These are phyloP conservation scores for Diabrotica virgifera DNA, from an alignment of 1,140 invertebrate species.

Conservation along the genomic window DNA sequence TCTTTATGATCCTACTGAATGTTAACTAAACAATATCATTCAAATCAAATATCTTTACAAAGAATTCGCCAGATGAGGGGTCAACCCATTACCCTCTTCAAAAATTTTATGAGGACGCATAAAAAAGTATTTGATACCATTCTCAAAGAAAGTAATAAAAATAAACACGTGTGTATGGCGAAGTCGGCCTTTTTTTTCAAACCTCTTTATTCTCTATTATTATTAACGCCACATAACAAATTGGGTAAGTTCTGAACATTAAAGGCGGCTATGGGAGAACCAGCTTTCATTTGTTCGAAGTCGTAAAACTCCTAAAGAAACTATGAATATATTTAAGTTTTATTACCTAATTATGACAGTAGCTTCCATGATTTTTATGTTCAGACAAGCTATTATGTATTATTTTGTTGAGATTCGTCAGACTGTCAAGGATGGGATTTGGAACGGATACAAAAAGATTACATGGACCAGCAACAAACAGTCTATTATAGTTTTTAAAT, in stretches of 20 bases:
- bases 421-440: background rate
- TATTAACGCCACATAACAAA: slow-evolving; percentile 23
- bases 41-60: too few relatives aligned
- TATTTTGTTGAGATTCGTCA: slow-evolving; percentile 16
- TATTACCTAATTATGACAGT: slow-evolving; percentile 22
- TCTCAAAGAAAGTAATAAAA: slow-evolving; percentile 23
- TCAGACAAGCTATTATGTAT: slow-evolving; percentile 20
- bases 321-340: slow-evolving; percentile 24
- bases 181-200: slow-evolving; percentile 14
- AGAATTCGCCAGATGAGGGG: background rate
- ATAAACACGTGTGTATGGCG: slow-evolving; percentile 19
- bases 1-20: too few relatives aligned
- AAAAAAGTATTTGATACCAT: slow-evolving; percentile 17
- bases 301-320: slow-evolving; percentile 20
- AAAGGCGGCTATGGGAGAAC: slow-evolving; percentile 16
- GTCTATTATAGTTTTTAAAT: background rate
- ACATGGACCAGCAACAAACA: background rate
- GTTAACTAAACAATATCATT: too few relatives aligned
- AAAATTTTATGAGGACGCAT: slow-evolving; percentile 12
- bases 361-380: slow-evolving; percentile 23
- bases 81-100: slow-evolving; percentile 17
- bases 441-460: background rate
- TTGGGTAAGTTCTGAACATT: slow-evolving; percentile 18
- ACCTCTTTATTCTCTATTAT: slow-evolving; percentile 11
- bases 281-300: slow-evolving; percentile 20